Percentiles rank a stretch among this genome's conserved stretches.
Evolutionary conservation across 2,888 invertebrate genomes (phyloP).

Genomic region (Spialia ferax): DNA sequence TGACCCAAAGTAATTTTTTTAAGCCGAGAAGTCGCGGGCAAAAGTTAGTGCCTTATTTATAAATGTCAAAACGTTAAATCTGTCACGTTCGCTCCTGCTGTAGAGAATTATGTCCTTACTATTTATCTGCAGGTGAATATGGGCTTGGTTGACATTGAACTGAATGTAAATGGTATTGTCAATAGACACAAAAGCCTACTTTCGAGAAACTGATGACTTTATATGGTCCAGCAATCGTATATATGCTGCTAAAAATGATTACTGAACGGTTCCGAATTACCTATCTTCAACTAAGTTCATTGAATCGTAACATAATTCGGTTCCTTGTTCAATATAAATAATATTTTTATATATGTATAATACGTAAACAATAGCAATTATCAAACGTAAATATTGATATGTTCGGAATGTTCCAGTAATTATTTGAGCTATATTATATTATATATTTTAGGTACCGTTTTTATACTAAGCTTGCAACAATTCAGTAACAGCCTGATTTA

Average conservation of each 20-base stretch:
- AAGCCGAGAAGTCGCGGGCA: no score
- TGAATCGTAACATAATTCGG: not conserved
- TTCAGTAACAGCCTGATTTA: not conserved
- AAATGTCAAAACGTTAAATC: constrained; percentile 11
- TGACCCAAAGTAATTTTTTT: no score
- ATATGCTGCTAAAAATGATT: not conserved
- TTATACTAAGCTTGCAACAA: not conserved
- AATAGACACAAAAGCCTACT: not conserved
- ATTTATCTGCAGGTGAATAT: constrained; percentile 12
- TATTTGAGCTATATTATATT: not conserved
- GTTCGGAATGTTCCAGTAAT: constrained; percentile 6
- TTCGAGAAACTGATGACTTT: not conserved
- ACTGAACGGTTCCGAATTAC: not conserved
- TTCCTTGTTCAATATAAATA: not conserved
- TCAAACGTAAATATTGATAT: constrained; percentile 13
- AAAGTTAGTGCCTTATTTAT: constrained; percentile 16
- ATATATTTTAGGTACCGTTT: not conserved
- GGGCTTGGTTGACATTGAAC: constrained; percentile 25
- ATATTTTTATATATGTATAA: not conserved
- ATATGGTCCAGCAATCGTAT: not conserved
- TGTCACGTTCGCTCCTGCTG: constrained; percentile 3
- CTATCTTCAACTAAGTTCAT: not conserved
- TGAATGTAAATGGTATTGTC: constrained; percentile 3
- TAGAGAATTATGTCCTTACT: not conserved
- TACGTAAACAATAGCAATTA: constrained; percentile 1